Evolutionary conservation across 2,113 vertebrate species (phyloP).

Genomic region (Spea bombifrons): DNA sequence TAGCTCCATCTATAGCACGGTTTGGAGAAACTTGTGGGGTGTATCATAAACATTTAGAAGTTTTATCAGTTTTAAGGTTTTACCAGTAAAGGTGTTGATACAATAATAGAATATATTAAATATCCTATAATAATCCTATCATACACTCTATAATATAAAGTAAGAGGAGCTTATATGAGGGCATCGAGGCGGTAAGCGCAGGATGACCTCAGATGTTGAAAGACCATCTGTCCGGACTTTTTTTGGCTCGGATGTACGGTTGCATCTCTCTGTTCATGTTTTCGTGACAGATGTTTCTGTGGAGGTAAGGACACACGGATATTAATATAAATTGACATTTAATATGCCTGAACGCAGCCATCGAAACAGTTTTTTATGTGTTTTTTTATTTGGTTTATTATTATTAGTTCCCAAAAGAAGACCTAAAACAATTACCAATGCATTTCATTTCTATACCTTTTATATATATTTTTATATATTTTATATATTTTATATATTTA

Average conservation of each 20-base stretch:
- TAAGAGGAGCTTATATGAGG: background rate
- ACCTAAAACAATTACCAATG: too few relatives aligned
- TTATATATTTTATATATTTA: too few relatives aligned
- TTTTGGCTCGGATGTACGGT: background rate
- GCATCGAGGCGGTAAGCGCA: background rate
- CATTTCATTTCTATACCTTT: too few relatives aligned
- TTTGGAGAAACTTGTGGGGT: too few relatives aligned
- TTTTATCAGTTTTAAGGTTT: too few relatives aligned
- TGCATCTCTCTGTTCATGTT: background rate
- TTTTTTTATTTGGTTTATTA: background rate
- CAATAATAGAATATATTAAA: background rate
- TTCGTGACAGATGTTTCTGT: slow-evolving; percentile 27
- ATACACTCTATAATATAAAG: background rate
- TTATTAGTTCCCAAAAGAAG: too few relatives aligned
- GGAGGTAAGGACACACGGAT: slow-evolving; percentile 6
- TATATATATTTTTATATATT: too few relatives aligned
- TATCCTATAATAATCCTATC: background rate
- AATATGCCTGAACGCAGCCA: background rate
- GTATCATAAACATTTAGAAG: too few relatives aligned
- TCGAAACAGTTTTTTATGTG: background rate
- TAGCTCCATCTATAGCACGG: too few relatives aligned
- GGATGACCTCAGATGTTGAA: slow-evolving; percentile 3
- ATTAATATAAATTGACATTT: background rate
- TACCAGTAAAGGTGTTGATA: background rate
- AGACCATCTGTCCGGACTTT: slow-evolving; percentile 5